Evolutionary conservation across 2,113 vertebrate species (phyloP).

Genomic region (Cettia cetti): DNA sequence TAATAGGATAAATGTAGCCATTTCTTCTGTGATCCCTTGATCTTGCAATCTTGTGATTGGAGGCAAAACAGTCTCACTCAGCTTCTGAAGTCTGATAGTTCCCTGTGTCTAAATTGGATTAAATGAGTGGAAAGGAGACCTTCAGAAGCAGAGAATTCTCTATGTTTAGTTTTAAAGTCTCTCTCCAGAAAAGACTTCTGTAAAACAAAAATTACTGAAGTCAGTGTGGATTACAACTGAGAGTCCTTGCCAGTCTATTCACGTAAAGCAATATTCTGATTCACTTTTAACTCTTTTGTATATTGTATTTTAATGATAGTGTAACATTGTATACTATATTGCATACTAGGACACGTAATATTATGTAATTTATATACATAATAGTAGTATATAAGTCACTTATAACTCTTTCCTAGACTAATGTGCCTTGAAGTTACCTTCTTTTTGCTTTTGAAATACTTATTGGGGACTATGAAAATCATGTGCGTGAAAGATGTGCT

Average conservation of each 20-base stretch:
- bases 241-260: background rate
- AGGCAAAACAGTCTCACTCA: background rate
- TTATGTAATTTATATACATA: background rate
- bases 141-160: background rate
- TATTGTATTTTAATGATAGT: background rate
- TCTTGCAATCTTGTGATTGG: background rate
- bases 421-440: background rate
- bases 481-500: background rate
- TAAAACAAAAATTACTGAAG: background rate
- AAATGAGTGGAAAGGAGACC: background rate
- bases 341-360: background rate
- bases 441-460: background rate
- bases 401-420: background rate
- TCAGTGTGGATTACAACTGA: background rate
- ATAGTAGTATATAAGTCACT: background rate
- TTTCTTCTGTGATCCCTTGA: constrained; percentile 1
- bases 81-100: background rate
- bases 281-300: background rate
- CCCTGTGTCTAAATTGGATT: background rate
- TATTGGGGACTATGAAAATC: background rate
- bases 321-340: background rate
- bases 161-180: background rate
- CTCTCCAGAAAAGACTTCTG: background rate
- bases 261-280: background rate
- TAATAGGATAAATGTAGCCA: background rate